A percentile compares a stretch with the other conserved stretches of the same genome.
These are phyloP conservation scores for Arenaria interpres DNA, from an alignment of 2,113 vertebrate genomes.

Conservation along the genomic window DNA sequence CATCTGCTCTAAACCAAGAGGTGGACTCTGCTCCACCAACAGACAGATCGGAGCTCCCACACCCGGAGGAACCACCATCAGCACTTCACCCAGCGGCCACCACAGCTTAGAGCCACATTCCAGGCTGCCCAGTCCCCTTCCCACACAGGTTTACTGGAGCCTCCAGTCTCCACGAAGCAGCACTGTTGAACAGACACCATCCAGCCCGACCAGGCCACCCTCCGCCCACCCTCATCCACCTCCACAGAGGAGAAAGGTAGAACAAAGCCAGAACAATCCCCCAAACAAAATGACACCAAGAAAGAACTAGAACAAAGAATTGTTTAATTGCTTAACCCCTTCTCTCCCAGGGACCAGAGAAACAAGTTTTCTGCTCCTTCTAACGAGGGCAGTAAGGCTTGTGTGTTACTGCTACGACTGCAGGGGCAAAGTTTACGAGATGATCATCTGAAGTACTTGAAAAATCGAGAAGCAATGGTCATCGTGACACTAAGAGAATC, in stretches of 20 bases:
- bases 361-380: conserved; percentile 78
- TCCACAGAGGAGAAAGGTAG: background rate
- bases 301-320: conserved; percentile 66
- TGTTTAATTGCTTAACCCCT: conserved; percentile 80
- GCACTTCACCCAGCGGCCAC: background rate
- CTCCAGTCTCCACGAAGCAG: accelerated
- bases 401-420: conserved; percentile 73
- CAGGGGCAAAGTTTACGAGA: conserved; percentile 62
- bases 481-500: conserved; percentile 32
- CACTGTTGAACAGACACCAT: background rate
- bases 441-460: conserved; percentile 39
- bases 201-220: background rate
- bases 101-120: accelerated
- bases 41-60: background rate
- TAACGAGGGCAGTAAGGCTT: conserved; percentile 78
- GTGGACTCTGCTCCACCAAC: background rate
- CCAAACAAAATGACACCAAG: conserved; percentile 57
- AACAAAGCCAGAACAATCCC: background rate
- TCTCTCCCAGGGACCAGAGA: conserved; percentile 79
- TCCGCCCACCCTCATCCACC: background rate
- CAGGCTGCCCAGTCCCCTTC: background rate
- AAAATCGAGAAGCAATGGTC: conserved; percentile 43
- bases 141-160: background rate
- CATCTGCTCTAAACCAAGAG: background rate
- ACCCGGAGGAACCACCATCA: background rate